Evolutionary conservation across 2,113 vertebrate species (phyloP), one percentile per base, ranked within the genome.

Genomic region (Oncorhynchus tshawytscha): DNA sequence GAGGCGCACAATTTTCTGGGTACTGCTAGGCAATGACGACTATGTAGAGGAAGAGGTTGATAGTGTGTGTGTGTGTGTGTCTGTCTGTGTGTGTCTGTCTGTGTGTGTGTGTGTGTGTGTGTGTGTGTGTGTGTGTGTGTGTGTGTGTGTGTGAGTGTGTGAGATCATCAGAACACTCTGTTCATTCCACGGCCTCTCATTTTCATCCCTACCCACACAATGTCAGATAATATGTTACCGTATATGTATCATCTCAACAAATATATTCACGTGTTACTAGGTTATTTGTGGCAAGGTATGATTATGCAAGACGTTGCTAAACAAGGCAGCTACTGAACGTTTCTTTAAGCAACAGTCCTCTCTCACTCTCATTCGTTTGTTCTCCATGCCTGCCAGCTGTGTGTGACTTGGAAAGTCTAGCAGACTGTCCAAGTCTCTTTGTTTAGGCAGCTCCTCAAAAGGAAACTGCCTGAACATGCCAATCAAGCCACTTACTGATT

Each of bases 381-480:
- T 54, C 51, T 54, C 16, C 51, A 54, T 54, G 51, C 51, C 9
- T 39, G 16, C 9, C 67, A 34, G 45, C 74, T 62, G 25, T 65
- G 65, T 67, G 71, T 62, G 18, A 57, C 75, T 74, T 76, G 77
- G 75, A 54, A 18, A 62, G 12, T 62, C 59, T 24, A 22, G 59
- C 59, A 57, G 54, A 24, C 59, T 81, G 88, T 86, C 82, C 80
- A 81, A 77, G 79, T 70, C 72, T 67, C 75, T 77, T 85, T 89
- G 84, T 87, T 86, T 48, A 67, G 67, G 31, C 45, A 67, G 75
- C 74, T 77, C 78, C 84, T 82, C 70, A 72, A 84, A 60, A 70
- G 64, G 72, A 80, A 73, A 78, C 77, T 69, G 54, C 66, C 22
- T 59, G 51, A 66, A 71, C 65, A 78, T 84, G 86, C 79, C 81